These are phyloP conservation scores for Notodonta dromedarius DNA, from an alignment of 2,888 invertebrate genomes.

Conservation along the genomic window DNA sequence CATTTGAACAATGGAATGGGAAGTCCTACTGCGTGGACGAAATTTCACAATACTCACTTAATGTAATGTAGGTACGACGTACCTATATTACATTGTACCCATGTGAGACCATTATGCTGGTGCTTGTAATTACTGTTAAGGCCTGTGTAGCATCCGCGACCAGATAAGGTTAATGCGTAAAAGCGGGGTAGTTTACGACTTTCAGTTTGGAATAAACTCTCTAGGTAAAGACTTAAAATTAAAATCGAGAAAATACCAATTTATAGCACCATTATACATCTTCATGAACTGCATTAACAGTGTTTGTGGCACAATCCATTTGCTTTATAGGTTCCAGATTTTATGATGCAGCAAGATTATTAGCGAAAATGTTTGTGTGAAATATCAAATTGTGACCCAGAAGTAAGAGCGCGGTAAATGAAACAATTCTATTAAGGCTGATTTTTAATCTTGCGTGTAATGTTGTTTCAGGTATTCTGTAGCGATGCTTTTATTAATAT, in stretches of 20 bases:
- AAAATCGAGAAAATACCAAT: background rate
- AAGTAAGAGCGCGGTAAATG: background rate
- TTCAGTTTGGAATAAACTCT: conserved; percentile 14
- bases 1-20: conserved; percentile 69
- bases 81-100: background rate
- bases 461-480: background rate
- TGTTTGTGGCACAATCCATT: no score
- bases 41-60: conserved; percentile 55
- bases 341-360: background rate
- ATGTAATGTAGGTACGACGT: background rate
- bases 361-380: background rate
- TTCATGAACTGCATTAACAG: no score
- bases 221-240: conserved; percentile 5
- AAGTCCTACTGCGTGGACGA: conserved; percentile 55
- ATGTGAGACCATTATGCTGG: conserved; percentile 15
- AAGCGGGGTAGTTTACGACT: conserved; percentile 22
- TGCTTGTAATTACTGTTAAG: conserved; percentile 32
- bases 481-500: background rate
- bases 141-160: conserved; percentile 49
- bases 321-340: background rate
- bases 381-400: background rate
- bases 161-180: conserved; percentile 43
- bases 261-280: no score
- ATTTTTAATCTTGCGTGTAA: conserved; percentile 1
- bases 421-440: background rate